Conservation (phyloP, 2,797 vertebrate genomes). For the Distichodus sexfasciatus region DNA sequence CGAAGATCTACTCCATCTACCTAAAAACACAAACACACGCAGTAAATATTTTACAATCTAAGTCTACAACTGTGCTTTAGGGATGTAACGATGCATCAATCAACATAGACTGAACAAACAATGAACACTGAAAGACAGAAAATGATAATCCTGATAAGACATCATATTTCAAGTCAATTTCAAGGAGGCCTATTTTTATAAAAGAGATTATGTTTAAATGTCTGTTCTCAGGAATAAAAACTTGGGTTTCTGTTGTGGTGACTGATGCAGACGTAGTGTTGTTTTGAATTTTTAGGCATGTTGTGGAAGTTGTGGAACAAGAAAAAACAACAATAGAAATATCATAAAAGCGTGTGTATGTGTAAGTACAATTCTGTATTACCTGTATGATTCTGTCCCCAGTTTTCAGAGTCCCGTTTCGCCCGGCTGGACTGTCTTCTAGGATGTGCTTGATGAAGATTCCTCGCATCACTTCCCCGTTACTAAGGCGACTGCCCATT, state of each 20-base stretch:
- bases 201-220: neutral
- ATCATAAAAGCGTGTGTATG: constrained; percentile 1
- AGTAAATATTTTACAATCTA: constrained; percentile 14
- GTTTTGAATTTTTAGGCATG: too few species aligned
- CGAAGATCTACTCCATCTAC: constrained; percentile 94
- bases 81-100: too few species aligned
- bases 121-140: too few species aligned
- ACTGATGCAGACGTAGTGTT: too few species aligned
- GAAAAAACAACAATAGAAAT: too few species aligned
- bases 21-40: constrained; percentile 64
- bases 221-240: too few species aligned
- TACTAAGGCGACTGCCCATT: constrained; percentile 96
- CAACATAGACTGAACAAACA: too few species aligned
- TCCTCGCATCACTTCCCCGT: constrained; percentile 96
- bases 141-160: too few species aligned
- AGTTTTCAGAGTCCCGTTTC: constrained; percentile 90
- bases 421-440: constrained; percentile 94
- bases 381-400: constrained; percentile 97
- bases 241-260: too few species aligned
- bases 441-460: constrained; percentile 98
- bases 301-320: too few species aligned
- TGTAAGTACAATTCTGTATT: constrained; percentile 32
- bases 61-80: neutral
- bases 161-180: too few species aligned
- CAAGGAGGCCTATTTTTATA: too few species aligned